These are phyloP conservation scores for Grantiella picta DNA, from an alignment of 2,113 vertebrate genomes.

Conservation along the genomic window DNA sequence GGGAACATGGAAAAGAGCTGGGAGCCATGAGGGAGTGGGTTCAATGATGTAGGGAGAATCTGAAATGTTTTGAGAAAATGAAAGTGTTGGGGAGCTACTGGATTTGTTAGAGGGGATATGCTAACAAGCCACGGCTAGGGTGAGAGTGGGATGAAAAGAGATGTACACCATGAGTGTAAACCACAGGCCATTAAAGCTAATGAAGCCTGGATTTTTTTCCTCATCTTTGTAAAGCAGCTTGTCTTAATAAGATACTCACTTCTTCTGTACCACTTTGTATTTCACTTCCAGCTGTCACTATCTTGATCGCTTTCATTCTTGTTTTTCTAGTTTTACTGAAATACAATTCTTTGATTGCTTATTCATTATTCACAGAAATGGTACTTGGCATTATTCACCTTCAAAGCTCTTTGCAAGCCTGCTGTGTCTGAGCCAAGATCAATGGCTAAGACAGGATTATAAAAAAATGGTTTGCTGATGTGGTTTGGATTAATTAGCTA, in stretches of 20 bases:
- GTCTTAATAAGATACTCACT: background rate
- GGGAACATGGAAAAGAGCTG: background rate
- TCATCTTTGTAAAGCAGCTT: background rate
- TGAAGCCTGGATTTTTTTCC: background rate
- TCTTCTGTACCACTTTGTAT: background rate
- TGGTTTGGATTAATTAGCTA: background rate
- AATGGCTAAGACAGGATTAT: conserved; percentile 9
- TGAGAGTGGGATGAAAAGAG: background rate
- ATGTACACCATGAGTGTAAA: background rate
- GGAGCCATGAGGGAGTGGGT: background rate
- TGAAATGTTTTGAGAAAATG: background rate
- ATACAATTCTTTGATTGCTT: conserved; percentile 44
- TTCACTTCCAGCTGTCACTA: background rate
- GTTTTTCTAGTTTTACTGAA: conserved; percentile 21
- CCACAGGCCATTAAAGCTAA: background rate
- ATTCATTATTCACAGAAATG: conserved; percentile 53
- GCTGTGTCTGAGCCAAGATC: conserved; percentile 35
- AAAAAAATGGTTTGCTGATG: background rate
- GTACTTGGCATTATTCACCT: conserved; percentile 18
- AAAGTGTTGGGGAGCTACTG: background rate
- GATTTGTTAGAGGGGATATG: background rate
- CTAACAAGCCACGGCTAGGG: background rate
- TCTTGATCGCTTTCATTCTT: conserved; percentile 24
- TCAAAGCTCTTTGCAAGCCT: conserved; percentile 38
- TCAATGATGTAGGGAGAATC: background rate